Base-by-base conservation (phyloP, 2,797 vertebrate genomes). In the Sebastes iracundus region DNA sequence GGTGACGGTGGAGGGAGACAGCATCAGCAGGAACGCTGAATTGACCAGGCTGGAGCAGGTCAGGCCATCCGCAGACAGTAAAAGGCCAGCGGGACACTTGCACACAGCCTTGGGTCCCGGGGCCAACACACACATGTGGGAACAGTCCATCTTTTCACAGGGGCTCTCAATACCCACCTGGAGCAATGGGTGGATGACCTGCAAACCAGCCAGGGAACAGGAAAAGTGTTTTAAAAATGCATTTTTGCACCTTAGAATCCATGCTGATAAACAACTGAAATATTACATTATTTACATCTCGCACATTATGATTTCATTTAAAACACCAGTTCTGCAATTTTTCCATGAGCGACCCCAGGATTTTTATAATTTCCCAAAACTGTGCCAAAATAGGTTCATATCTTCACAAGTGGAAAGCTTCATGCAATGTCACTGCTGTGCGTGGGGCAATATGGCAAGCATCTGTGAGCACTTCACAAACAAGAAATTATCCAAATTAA, bases 51-150 rank as follows among this genome's bases (percentile, higher is more conserved):
- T 92, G 66, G 96, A 87, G 87, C 98, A 99, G 27, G 87, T 95
- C 55, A 94, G 79, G 2, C 89, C 88, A 13, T 98, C 95, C 0
- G 93, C 91, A 0, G 94, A 91, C 85, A 99, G 88, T 2, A 92
- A 58, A 16, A 97, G 89, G 27, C 94, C 93, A 0, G 85, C 0
- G 0, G 97, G 97, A 89, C 98, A 99, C 46, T 85, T 95, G 84
- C 98, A 99, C 49, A 95, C 95, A 10, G 95, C 96, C 0, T 83
- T 75, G 1, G 93, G 92, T 23, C 89, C 88, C 1, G 95, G 83
- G 0, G 96, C 96, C 88, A 98, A 91, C 55, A 98, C 95, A 66
- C 98, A 99, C 69, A 98, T 74, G 83, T 98, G 97, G n/a, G 97
- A 98, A 83, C 98, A 99, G 23, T 62, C 72, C 0, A 78, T 84